These are phyloP conservation scores for Odontocolon sp. DNA, from an alignment of 2,888 invertebrate species.

Conservation along the genomic window DNA sequence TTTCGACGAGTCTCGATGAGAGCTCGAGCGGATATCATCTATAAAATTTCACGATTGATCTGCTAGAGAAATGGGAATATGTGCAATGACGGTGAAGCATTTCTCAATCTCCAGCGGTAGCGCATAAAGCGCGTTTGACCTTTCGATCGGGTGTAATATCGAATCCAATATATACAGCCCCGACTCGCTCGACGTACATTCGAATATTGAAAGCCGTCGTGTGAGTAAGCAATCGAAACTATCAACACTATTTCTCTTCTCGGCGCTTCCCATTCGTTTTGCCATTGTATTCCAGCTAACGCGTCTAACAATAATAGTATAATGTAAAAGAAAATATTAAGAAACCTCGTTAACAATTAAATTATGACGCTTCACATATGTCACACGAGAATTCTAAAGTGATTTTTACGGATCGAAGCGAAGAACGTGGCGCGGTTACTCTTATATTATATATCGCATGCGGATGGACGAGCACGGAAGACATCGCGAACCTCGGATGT, in stretches of 20 bases:
- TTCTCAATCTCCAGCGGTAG: not conserved
- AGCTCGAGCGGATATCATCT: slow-evolving; percentile 14
- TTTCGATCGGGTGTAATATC: not conserved
- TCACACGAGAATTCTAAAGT: no score
- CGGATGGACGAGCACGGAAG: not conserved
- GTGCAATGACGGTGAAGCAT: not conserved
- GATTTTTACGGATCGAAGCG: no score
- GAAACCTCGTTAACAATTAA: no score
- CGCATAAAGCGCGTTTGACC: slow-evolving; percentile 9
- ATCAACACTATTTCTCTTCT: not conserved
- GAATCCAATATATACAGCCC: no score
- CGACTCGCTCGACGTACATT: no score
- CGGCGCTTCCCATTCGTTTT: no score
- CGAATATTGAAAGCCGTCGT: not conserved
- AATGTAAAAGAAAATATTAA: no score
- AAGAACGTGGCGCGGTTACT: not conserved
- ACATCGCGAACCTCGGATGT: not conserved
- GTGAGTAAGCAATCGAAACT: not conserved
- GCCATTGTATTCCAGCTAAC: no score
- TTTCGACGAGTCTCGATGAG: slow-evolving; percentile 16
- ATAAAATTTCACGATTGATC: slow-evolving; percentile 30
- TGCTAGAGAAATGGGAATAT: slow-evolving; percentile 1
- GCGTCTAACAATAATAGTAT: no score
- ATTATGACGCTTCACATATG: no score
- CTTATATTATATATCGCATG: not conserved